Percentiles rank a stretch among this genome's conserved stretches.
phyloP scores from a whole-genome alignment of 2,888 invertebrate genomes.

The Cremastinae sp. region DNA sequence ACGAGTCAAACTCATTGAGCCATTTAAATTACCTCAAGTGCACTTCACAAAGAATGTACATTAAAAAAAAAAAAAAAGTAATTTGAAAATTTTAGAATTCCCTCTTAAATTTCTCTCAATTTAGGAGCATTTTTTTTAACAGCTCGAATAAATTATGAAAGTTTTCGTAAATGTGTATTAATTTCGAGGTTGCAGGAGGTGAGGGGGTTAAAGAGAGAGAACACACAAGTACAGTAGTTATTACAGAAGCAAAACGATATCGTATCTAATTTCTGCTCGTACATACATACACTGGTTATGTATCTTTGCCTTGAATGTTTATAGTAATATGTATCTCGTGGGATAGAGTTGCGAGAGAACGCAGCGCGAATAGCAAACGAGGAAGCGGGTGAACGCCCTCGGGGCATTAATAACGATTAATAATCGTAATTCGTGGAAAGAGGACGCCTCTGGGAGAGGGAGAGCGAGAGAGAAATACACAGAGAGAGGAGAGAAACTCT shows the following conservation, averaged over 20 bases:
- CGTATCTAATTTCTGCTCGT: slow-evolving; percentile 57
- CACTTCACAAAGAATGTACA: too few species aligned
- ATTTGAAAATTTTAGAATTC: background rate
- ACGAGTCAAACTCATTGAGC: too few species aligned
- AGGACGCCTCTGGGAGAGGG: slow-evolving; percentile 21
- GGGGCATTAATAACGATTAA: slow-evolving; percentile 63
- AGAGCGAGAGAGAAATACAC: background rate
- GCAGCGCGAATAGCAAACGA: slow-evolving; percentile 37
- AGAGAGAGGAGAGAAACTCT: slow-evolving; percentile 17
- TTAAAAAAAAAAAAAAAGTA: background rate
- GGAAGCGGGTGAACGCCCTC: slow-evolving; percentile 61
- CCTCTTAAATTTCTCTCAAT: background rate
- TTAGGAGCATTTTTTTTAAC: background rate
- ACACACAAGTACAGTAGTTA: slow-evolving; percentile 26
- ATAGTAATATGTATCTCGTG: slow-evolving; percentile 48
- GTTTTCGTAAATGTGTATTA: background rate
- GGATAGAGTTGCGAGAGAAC: slow-evolving; percentile 29
- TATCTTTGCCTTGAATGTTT: slow-evolving; percentile 37
- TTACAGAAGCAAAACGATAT: slow-evolving; percentile 52
- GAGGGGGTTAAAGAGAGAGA: slow-evolving; percentile 4
- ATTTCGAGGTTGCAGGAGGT: background rate
- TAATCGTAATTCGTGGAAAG: slow-evolving; percentile 62
- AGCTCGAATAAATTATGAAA: slow-evolving; percentile 7
- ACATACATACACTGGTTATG: slow-evolving; percentile 15
- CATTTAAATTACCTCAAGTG: too few species aligned